phyloP scores from a whole-genome alignment of 2,797 vertebrate genomes.

The Triplophysa bombifrons region DNA sequence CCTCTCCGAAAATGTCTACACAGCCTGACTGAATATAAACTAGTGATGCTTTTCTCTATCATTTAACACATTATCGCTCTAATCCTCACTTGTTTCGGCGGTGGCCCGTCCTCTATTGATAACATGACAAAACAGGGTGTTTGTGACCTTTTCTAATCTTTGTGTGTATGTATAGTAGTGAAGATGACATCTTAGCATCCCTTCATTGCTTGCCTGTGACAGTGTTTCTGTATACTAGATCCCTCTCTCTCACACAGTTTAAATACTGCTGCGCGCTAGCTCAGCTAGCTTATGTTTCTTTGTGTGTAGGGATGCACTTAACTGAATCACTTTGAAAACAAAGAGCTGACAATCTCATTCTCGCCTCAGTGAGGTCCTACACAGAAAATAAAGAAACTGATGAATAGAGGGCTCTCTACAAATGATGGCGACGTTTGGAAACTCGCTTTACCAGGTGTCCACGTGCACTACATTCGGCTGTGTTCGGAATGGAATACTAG shows the following conservation, averaged over 20 bases:
- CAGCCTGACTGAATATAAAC: neutral
- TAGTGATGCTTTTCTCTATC: neutral
- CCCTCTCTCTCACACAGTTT: conserved; percentile 49
- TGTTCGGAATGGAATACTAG: conserved; percentile 9
- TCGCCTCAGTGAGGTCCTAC: conserved; percentile 24
- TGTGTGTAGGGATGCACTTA: conserved; percentile 38
- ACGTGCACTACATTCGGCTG: conserved; percentile 21
- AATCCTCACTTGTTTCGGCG: neutral
- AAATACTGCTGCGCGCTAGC: conserved; percentile 53
- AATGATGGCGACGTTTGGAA: neutral
- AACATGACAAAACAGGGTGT: conserved; percentile 45
- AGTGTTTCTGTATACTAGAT: conserved; percentile 44
- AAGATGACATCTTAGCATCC: conserved; percentile 21
- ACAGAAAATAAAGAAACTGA: neutral
- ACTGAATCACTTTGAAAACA: conserved; percentile 22
- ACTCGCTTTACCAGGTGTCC: conserved; percentile 17
- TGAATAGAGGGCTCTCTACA: neutral
- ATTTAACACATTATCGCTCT: neutral
- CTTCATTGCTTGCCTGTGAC: conserved; percentile 42
- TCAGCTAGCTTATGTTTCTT: conserved; percentile 31
- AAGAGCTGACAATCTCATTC: conserved; percentile 43
- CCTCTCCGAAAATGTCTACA: neutral
- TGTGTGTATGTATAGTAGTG: conserved; percentile 41
- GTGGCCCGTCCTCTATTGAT: neutral
- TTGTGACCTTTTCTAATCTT: conserved; percentile 26